Percentiles rank a stretch among this genome's conserved stretches.
These are phyloP conservation scores for Erebia epiphron DNA, from an alignment of 2,888 invertebrate species.

Conservation along the genomic window DNA sequence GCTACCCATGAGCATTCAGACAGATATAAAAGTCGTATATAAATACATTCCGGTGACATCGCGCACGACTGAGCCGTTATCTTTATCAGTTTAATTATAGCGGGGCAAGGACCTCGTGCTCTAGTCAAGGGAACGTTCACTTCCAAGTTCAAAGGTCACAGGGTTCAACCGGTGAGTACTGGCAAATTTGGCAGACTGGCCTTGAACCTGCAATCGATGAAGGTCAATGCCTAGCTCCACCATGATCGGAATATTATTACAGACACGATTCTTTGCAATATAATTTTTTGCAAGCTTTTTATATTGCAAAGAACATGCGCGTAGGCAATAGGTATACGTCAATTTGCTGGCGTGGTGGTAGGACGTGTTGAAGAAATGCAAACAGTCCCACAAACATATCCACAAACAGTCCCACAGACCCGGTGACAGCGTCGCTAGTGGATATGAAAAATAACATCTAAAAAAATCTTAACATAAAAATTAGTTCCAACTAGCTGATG, in stretches of 20 bases:
- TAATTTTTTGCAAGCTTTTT: not conserved
- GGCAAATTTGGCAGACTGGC: conserved; percentile 45
- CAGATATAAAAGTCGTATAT: conserved; percentile 24
- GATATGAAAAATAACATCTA: too few species aligned
- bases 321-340: not conserved
- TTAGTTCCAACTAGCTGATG: too few species aligned
- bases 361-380: too few species aligned
- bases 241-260: conserved; percentile 37
- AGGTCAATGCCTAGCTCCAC: conserved; percentile 40
- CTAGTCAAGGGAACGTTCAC: conserved; percentile 79
- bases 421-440: too few species aligned
- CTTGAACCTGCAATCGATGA: conserved; percentile 46
- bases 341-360: too few species aligned
- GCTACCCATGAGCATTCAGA: conserved; percentile 1
- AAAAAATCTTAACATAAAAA: too few species aligned
- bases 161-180: conserved; percentile 60
- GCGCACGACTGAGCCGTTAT: conserved; percentile 61
- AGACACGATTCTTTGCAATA: not conserved
- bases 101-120: conserved; percentile 62
- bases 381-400: too few species aligned
- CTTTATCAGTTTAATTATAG: conserved; percentile 72
- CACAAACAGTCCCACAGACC: too few species aligned
- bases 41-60: conserved; percentile 45
- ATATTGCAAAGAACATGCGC: not conserved
- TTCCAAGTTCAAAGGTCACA: conserved; percentile 77